Evolutionary conservation across 23 tunicate genomes (phyloP), one percentile per base, ranked within the genome.

Genomic region (Corella eumyota): DNA sequence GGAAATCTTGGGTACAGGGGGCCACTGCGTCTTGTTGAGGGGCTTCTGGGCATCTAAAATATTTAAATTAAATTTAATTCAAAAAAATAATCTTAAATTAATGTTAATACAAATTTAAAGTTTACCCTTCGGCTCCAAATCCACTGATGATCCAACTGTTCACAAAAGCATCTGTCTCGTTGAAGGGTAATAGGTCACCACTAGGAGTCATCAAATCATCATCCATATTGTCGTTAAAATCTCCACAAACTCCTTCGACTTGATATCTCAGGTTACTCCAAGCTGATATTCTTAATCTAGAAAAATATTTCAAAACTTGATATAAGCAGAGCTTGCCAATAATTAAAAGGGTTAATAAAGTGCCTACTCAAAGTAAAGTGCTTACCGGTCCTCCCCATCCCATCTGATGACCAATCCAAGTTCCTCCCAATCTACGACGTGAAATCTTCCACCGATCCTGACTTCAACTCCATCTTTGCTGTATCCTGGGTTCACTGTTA

Each of bases 211-310:
- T 62, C 36, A 69, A 64, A 35, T 78, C 86, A 70, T 78, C 61
- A 28, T 44, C 49, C 17, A 30, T 30, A 52, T 78, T 51, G 58
- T 70, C 76, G 31, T 78, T 51, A 27, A 73, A 78, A 32, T 56
- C 51, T 21, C 86, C 86, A 36, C 86, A 78, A 21, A 70, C n/a
- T 30, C 86, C 86, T 70, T 78, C 86, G 1, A 78, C 86, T 27
- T 78, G 66, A 27, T 76, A 63, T 37, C 63, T 48, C 70, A 78
- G 65, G 26, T 50, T 54, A 25, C 60, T 34, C 51, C 63, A 62
- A 19, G 62, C 77, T 25, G 77, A 75, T 27, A 78, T 38, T 30
- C 77, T 62, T 0, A 78, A 35, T 61, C 86, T 78, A 28, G 13
- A 60, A 50, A 29, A 60, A 60, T 30, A 30, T 22, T 22, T 22